Evolutionary conservation across 2,888 invertebrate genomes (phyloP), one percentile per base, ranked within the genome.

Genomic region (Agonopterix subpropinquella): DNA sequence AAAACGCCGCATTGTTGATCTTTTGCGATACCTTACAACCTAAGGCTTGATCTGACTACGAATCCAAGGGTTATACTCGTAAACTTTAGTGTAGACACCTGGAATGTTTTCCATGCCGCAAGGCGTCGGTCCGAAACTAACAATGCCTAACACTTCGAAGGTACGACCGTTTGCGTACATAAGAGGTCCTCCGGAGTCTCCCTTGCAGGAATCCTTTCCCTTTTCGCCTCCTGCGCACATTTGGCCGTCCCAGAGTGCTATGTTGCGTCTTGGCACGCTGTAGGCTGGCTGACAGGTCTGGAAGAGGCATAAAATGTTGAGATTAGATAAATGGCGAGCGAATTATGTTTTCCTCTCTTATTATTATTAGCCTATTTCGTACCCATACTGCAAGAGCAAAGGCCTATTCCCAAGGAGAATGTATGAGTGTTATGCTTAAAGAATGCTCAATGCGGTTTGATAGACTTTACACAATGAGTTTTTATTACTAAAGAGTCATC

Each of bases 131-230:
- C 93, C 93, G 58, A 90, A 92, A 9, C 92, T 92, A 10, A 92
- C 92, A 2, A 93, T 73, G 0, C 92, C 93, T 0, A 69, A 52
- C 0, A 70, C 62, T 42, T 81, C 80, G 13, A 67, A 69, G 1
- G 49, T 54, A 8, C 62, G 62, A 4, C 58, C 63, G 15, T 68
- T 72, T 8, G 78, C 67, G 9, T 66, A 68, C 88, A 92, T 92
- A 2, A 92, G 77, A 0, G 92, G 92, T 0, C 92, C 92, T 0
- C 92, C 92, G 36, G 91, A 91, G 61, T 92, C 92, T 0, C 92
- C 92, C 41, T 82, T 72, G 60, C 92, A 92, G 1, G 92, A 90
- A 68, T 92, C 92, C 57, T 85, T 84, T 1, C 89, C 89, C 11
- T 62, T 67, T 43, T 77, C 75, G 0, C 92, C 92, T 0, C 92